Conservation (phyloP, 2,888 invertebrate species). For the Caenorhabditis macrosperma region DNA sequence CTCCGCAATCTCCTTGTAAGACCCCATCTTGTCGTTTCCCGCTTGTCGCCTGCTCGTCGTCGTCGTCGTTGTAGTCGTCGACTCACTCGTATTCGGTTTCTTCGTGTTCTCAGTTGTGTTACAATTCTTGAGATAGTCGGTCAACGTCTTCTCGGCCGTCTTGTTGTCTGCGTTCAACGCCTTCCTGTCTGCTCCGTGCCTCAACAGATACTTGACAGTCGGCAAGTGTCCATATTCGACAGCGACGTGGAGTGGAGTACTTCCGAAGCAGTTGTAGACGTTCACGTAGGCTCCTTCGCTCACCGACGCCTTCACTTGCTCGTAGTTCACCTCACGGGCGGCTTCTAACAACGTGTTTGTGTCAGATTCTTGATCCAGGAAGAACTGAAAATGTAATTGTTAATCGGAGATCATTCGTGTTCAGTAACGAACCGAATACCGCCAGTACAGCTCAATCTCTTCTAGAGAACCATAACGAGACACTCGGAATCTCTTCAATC, state of each 20-base stretch:
- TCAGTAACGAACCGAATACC: slow-evolving; percentile 9
- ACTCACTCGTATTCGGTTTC: too few species aligned
- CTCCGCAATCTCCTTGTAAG: slow-evolving; percentile 34
- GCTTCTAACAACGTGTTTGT: slow-evolving; percentile 24
- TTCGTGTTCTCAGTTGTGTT: too few species aligned
- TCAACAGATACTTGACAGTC: slow-evolving; percentile 88
- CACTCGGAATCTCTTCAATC: not conserved
- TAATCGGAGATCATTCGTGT: too few species aligned
- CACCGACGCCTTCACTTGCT: slow-evolving; percentile 10
- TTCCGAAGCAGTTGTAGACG: slow-evolving; percentile 24
- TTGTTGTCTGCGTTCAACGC: slow-evolving; percentile 8
- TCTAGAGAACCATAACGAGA: not conserved
- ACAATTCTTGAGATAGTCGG: not conserved
- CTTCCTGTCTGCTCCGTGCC: slow-evolving; percentile 88
- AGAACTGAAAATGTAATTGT: slow-evolving; percentile 3
- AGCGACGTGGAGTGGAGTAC: slow-evolving; percentile 96
- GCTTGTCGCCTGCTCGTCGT: not conserved
- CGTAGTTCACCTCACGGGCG: slow-evolving; percentile 18
- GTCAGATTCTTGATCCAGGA: slow-evolving; percentile 17
- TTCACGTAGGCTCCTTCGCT: slow-evolving; percentile 16
- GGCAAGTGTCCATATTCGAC: slow-evolving; percentile 89
- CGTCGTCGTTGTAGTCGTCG: not conserved
- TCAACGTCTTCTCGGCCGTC: slow-evolving; percentile 8
- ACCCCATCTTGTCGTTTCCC: slow-evolving; percentile 22
- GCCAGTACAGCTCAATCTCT: slow-evolving; percentile 4